These are phyloP conservation scores for Tenrec ecaudatus DNA, from an alignment of 2,113 vertebrate species.

Conservation along the genomic window DNA sequence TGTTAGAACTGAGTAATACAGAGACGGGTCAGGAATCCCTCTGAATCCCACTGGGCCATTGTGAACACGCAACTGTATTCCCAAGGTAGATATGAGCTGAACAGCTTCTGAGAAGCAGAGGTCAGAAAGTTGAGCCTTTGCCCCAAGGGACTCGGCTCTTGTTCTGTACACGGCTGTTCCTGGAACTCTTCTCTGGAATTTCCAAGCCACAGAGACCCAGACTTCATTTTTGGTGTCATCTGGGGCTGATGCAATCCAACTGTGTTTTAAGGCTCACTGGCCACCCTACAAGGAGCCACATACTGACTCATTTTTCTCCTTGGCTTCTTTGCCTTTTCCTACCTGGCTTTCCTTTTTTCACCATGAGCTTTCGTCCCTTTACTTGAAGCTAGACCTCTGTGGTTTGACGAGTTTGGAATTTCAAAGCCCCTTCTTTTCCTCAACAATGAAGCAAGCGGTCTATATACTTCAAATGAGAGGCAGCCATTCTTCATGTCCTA, in stretches of 20 bases:
- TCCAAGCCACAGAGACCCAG: background rate
- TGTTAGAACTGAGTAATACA: conserved; percentile 47
- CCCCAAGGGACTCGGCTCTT: background rate
- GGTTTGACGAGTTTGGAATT: conserved; percentile 61
- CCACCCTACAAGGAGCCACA: background rate
- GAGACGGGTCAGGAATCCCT: conserved; percentile 43
- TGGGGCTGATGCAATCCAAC: conserved; percentile 40
- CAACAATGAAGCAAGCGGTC: background rate
- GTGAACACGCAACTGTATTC: conserved; percentile 33
- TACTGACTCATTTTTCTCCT: conserved; percentile 7
- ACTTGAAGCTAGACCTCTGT: conserved; percentile 9
- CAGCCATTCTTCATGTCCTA: background rate
- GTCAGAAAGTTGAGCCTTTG: conserved; percentile 61
- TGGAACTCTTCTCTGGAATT: conserved; percentile 64
- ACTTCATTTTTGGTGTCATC: conserved; percentile 36
- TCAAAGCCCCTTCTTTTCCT: conserved; percentile 53
- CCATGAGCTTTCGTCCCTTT: conserved; percentile 33
- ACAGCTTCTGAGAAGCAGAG: conserved; percentile 59
- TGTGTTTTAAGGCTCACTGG: conserved; percentile 1
- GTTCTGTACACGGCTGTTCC: conserved; percentile 43
- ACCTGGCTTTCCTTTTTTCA: conserved; percentile 36
- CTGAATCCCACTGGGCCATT: conserved; percentile 38
- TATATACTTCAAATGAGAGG: background rate
- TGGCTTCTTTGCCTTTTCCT: background rate
- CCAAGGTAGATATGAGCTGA: background rate